Evolutionary conservation across 2,113 vertebrate species (phyloP).

Genomic region (Heptranchias perlo): DNA sequence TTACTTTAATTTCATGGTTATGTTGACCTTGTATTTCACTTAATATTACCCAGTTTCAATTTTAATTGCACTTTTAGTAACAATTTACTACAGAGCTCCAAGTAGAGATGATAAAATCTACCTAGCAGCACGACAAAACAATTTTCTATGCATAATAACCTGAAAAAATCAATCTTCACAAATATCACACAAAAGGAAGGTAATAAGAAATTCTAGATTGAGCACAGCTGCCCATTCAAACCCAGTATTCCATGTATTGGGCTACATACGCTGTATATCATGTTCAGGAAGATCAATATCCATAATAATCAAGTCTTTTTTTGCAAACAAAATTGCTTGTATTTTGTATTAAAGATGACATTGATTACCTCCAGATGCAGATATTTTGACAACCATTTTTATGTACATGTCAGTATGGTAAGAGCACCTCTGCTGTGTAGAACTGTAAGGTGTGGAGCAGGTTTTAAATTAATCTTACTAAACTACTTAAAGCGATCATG

Average conservation of each 20-base stretch:
- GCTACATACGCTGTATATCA: background rate
- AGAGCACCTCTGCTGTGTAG: background rate
- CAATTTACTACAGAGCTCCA: background rate
- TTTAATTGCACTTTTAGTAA: constrained; percentile 30
- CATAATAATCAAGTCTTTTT: background rate
- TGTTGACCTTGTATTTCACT: constrained; percentile 23
- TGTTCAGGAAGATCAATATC: constrained; percentile 20
- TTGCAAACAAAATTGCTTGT: background rate
- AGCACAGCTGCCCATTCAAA: constrained; percentile 14
- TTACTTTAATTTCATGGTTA: constrained; percentile 24
- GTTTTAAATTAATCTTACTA: background rate
- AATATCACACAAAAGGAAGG: constrained; percentile 26
- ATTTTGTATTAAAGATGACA: background rate
- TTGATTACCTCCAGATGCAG: background rate
- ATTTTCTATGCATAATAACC: constrained; percentile 32
- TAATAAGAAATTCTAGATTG: constrained; percentile 9
- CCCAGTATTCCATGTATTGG: background rate
- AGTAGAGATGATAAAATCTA: background rate
- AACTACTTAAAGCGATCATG: background rate
- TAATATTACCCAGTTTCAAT: constrained; percentile 28
- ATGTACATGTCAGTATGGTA: background rate
- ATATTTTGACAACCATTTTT: background rate
- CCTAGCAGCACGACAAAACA: constrained; percentile 29
- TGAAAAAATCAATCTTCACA: constrained; percentile 37
- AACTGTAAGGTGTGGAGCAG: background rate